These are phyloP conservation scores for Apeltes quadracus DNA, from an alignment of 2,113 vertebrate genomes.

Conservation along the genomic window DNA sequence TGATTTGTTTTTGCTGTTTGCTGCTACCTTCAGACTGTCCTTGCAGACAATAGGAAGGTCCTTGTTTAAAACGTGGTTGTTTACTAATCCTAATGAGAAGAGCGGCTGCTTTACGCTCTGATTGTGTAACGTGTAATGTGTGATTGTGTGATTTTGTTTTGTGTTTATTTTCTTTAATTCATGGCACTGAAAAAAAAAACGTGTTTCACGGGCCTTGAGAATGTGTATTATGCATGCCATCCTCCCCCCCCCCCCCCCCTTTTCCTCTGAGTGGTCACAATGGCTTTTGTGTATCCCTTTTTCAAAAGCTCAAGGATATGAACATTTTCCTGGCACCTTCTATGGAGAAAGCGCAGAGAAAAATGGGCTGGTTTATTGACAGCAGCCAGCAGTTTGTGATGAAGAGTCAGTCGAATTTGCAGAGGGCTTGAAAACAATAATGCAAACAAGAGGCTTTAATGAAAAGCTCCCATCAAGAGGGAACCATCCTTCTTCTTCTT, in stretches of 20 bases:
- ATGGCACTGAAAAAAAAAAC: slow-evolving; percentile 58
- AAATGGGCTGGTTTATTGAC: slow-evolving; percentile 69
- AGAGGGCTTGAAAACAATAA: slow-evolving; percentile 69
- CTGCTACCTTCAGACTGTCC: slow-evolving; percentile 29
- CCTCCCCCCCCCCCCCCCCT: slow-evolving; percentile 52
- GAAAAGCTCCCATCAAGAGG: slow-evolving; percentile 63
- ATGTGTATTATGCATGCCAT: slow-evolving; percentile 66
- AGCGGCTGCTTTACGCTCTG: slow-evolving; percentile 29
- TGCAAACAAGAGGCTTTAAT: slow-evolving; percentile 68
- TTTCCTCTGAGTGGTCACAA: slow-evolving; percentile 71
- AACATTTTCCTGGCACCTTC: slow-evolving; percentile 73
- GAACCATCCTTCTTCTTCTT: slow-evolving; percentile 53
- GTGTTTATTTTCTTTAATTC: slow-evolving; percentile 55
- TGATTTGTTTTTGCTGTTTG: slow-evolving; percentile 25
- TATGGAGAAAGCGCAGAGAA: slow-evolving; percentile 61
- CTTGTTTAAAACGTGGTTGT: slow-evolving; percentile 53
- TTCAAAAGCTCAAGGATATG: slow-evolving; percentile 77
- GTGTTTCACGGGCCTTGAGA: slow-evolving; percentile 64
- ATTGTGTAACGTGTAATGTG: slow-evolving; percentile 37
- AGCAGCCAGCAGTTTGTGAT: slow-evolving; percentile 60
- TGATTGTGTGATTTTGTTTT: slow-evolving; percentile 28
- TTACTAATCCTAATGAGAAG: slow-evolving; percentile 57
- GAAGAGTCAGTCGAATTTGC: slow-evolving; percentile 61
- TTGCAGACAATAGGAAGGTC: slow-evolving; percentile 33
- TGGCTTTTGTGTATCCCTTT: slow-evolving; percentile 74